Conservation (phyloP, 2,888 invertebrate species). For the Drosophila hamatofila region DNA sequence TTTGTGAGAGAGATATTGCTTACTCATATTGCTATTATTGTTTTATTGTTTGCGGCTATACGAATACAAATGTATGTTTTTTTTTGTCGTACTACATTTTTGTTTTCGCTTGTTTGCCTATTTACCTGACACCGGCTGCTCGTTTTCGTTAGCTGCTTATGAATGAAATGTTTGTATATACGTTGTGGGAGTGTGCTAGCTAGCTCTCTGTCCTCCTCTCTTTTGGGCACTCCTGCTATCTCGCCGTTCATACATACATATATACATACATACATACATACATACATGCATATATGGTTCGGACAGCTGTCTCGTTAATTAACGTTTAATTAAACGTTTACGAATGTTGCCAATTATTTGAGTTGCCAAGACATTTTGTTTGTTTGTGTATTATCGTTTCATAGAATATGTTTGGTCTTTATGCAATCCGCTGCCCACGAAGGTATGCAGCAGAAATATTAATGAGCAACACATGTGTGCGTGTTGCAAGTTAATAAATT, state of each 20-base stretch:
- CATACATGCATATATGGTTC: constrained; percentile 13
- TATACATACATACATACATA: constrained; percentile 5
- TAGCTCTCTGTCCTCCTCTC: constrained; percentile 21
- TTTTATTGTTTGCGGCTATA: constrained; percentile 22
- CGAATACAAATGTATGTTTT: not conserved
- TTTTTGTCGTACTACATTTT: constrained; percentile 36
- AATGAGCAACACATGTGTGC: constrained; percentile 52
- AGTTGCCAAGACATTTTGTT: constrained; percentile 45
- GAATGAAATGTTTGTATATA: constrained; percentile 57
- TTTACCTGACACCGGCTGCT: constrained; percentile 74
- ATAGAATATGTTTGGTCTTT: constrained; percentile 25
- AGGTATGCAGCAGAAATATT: constrained; percentile 63
- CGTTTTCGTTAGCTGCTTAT: constrained; percentile 57
- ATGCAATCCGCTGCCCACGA: constrained; percentile 59
- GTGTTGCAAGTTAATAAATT: constrained; percentile 59
- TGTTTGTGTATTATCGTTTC: constrained; percentile 16
- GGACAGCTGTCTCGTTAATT: constrained; percentile 58
- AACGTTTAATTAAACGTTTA: constrained; percentile 58
- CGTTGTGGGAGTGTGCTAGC: constrained; percentile 57
- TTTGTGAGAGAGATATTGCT: constrained; percentile 49
- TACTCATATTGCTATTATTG: constrained; percentile 50
- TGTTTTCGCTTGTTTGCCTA: constrained; percentile 42
- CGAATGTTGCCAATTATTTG: constrained; percentile 65
- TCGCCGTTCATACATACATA: not conserved
- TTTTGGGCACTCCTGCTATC: constrained; percentile 12